phyloP scores from a whole-genome alignment of 2,888 invertebrate genomes.

The Callinectes sapidus region DNA sequence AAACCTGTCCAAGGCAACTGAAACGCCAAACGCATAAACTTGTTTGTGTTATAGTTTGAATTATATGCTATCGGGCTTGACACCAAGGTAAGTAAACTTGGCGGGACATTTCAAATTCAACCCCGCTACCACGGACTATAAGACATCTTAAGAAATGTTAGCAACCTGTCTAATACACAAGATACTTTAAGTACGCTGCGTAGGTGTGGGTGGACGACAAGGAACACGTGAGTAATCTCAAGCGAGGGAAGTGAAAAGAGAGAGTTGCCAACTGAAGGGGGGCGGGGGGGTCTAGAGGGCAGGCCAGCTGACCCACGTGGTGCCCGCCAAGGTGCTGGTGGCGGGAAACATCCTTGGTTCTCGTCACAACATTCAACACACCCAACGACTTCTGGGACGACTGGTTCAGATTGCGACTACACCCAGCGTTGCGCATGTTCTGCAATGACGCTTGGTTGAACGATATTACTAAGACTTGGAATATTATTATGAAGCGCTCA shows the following conservation, averaged over 20 bases:
- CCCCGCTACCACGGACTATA: background rate
- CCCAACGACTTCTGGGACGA: background rate
- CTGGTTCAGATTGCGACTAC: background rate
- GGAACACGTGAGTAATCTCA: background rate
- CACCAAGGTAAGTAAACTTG: background rate
- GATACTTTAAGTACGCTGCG: background rate
- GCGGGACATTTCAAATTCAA: constrained; percentile 27
- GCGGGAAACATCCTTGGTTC: constrained; percentile 37
- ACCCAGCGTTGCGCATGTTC: background rate
- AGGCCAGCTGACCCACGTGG: constrained; percentile 27
- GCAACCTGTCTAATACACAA: background rate
- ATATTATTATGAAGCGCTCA: background rate
- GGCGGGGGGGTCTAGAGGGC: no score
- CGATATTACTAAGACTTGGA: background rate
- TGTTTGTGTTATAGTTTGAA: constrained; percentile 26
- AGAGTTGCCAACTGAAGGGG: constrained; percentile 13
- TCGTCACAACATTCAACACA: constrained; percentile 18
- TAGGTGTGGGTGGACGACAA: background rate
- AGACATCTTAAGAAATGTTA: background rate
- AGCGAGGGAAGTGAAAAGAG: constrained; percentile 4
- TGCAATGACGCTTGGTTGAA: background rate
- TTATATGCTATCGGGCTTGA: background rate
- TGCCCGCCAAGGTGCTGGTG: constrained; percentile 29
- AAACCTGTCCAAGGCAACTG: constrained; percentile 21
- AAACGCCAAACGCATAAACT: constrained; percentile 7